A percentile compares a stretch with the other conserved stretches of the same genome.
These are phyloP conservation scores for Julus scandinavius DNA, from an alignment of 2,888 invertebrate species.

Conservation along the genomic window DNA sequence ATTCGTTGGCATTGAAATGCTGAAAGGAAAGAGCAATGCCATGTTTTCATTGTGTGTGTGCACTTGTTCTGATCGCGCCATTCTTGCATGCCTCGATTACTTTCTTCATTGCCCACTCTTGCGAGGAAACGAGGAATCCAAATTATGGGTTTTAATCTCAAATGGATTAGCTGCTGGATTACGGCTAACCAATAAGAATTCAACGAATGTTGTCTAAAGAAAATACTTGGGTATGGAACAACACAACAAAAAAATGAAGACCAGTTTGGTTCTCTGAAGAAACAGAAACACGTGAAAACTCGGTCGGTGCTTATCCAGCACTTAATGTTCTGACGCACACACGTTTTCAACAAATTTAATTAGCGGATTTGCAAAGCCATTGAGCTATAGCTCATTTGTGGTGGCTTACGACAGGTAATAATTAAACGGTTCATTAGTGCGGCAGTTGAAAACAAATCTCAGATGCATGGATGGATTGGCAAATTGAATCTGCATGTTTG, in stretches of 20 bases:
- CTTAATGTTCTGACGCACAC: neutral
- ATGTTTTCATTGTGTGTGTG: neutral
- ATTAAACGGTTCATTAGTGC: conserved; percentile 17
- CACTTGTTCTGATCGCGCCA: neutral
- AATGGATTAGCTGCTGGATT: neutral
- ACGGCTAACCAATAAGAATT: neutral
- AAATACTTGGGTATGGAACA: neutral
- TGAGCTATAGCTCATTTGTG: conserved; percentile 24
- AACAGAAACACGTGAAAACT: neutral
- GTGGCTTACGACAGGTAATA: conserved; percentile 33
- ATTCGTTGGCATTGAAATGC: neutral
- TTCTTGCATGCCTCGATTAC: neutral
- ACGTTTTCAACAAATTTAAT: neutral
- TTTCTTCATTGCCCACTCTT: neutral
- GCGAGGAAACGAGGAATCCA: neutral
- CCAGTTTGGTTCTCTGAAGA: neutral
- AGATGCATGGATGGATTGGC: neutral
- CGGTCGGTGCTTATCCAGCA: neutral
- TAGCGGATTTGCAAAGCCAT: conserved; percentile 4
- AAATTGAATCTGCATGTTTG: conserved; percentile 15
- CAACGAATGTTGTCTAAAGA: neutral
- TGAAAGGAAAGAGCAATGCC: conserved; percentile 21
- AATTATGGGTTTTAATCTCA: conserved; percentile 17
- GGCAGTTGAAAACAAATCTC: neutral
- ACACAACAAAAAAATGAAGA: neutral